Conservation (phyloP, 1,140 invertebrate genomes). For the Lasioglossum baleicum region DNA sequence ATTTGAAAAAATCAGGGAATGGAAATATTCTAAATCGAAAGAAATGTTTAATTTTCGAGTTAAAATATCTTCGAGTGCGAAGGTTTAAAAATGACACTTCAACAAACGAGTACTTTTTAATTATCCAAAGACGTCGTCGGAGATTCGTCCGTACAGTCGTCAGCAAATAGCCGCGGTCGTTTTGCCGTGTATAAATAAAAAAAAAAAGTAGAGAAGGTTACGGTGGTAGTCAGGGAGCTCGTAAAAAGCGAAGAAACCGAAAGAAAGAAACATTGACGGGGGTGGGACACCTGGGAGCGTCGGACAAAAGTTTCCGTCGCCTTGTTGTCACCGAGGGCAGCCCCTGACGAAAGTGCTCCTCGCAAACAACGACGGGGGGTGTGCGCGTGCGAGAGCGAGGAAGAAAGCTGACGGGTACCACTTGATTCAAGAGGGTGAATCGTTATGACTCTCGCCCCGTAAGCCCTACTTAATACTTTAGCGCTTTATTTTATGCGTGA, state of each 20-base stretch:
- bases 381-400: constrained; percentile 21
- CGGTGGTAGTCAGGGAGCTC: constrained; percentile 12
- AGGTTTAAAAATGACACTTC: too few relatives aligned
- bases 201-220: neutral
- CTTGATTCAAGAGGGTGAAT: constrained; percentile 71
- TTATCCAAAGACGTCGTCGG: too few relatives aligned
- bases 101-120: too few relatives aligned
- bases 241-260: constrained; percentile 4
- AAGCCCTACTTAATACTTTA: constrained; percentile 71
- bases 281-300: constrained; percentile 48
- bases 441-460: constrained; percentile 66
- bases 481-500: constrained; percentile 68
- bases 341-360: constrained; percentile 40
- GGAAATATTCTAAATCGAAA: too few relatives aligned
- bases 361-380: constrained; percentile 9
- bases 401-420: constrained; percentile 49
- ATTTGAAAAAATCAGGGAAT: too few relatives aligned
- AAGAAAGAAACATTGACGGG: neutral
- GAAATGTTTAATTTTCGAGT: too few relatives aligned
- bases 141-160: neutral
- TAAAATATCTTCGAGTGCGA: too few relatives aligned
- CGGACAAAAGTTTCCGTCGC: constrained; percentile 60
- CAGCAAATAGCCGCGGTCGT: neutral
- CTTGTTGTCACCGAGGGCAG: constrained; percentile 55
- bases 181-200: neutral